Base-by-base conservation (phyloP, 2,113 vertebrate species). In the Brachyistius frenatus region DNA sequence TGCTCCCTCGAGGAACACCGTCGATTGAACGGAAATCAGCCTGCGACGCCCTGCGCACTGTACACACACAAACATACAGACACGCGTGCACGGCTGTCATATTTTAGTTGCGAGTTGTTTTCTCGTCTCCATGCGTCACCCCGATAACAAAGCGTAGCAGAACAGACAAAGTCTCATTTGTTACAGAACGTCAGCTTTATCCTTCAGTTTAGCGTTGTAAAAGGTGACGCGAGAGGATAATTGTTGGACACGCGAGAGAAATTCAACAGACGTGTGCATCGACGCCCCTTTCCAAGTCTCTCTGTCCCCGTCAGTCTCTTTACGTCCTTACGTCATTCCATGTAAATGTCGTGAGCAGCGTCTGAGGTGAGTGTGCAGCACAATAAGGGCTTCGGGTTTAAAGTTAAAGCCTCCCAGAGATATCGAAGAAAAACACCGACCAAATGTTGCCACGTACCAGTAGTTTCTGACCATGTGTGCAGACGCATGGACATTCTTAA, bases 1-100 rank as follows among this genome's bases (percentile, higher is more conserved):
- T 37, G 5, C 37, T 82, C 53, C 80, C 76, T 23, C 0, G 15
- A 58, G 75, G 58, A 76, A 73, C 23, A 7, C 16, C 6, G 7
- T 2, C 46, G 72, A 84, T 78, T 80, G 75, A 80, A 73, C 58
- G 78, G 69, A 75, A 68, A 76, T 71, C 23, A 70, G 54, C 7
- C 56, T n/a, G 56, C 7, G 9, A 69, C 55, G 77, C 67, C 52
- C 2, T 41, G 7, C 7, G 39, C 39, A 41, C 39, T 9, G 10
- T 41, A 10, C 10, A 41, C 39, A 41, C 39, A 41, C 39, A 41
- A 41, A 41, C 39, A 41, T 41, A 7, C 16, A 46, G 30, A 33
- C 53, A 56, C 31, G 16, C 16, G 2, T 50, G 36, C 11, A 3
- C 15, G 50, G 15, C 6, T 46, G 1, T 31, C 14, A 47, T 32